Conservation (phyloP, 2,888 invertebrate genomes). For the Pyrocoelia pectoralis region DNA sequence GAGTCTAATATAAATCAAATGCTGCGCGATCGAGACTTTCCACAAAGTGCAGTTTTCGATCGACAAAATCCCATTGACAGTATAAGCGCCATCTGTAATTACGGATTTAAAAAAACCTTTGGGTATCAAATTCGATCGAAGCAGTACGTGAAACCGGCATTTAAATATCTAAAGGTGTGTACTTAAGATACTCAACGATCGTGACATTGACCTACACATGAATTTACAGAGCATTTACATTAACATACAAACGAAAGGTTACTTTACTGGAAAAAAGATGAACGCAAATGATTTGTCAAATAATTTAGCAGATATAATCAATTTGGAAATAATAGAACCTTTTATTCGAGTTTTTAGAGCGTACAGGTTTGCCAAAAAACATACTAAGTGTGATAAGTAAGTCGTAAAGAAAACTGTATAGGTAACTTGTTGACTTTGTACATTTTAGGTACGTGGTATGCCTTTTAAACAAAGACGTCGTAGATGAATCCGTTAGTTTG, state of each 20-base stretch:
- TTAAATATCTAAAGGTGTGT: conserved; percentile 72
- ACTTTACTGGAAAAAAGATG: conserved; percentile 64
- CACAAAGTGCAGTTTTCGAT: conserved; percentile 75
- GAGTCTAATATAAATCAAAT: conserved; percentile 66
- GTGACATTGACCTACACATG: too few relatives aligned
- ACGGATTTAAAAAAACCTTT: conserved; percentile 73
- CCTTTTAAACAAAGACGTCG: conserved; percentile 73
- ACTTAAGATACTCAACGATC: too few relatives aligned
- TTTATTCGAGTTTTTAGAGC: conserved; percentile 83
- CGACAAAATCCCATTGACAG: conserved; percentile 74
- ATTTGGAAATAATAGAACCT: conserved; percentile 84
- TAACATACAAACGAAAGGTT: conserved; percentile 66
- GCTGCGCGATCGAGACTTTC: conserved; percentile 78
- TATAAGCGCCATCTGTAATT: conserved; percentile 73
- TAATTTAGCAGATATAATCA: conserved; percentile 79
- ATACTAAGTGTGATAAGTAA: conserved; percentile 74
- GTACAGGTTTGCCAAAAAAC: conserved; percentile 74
- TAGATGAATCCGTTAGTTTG: conserved; percentile 64
- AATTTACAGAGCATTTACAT: not conserved
- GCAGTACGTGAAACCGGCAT: conserved; percentile 78
- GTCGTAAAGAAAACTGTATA: not conserved
- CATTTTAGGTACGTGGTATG: conserved; percentile 74
- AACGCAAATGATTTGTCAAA: conserved; percentile 78
- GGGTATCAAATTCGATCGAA: conserved; percentile 76
- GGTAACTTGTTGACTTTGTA: not conserved